Base-by-base conservation (phyloP, 1,140 invertebrate genomes). In the Luehdorfia chinensis region DNA sequence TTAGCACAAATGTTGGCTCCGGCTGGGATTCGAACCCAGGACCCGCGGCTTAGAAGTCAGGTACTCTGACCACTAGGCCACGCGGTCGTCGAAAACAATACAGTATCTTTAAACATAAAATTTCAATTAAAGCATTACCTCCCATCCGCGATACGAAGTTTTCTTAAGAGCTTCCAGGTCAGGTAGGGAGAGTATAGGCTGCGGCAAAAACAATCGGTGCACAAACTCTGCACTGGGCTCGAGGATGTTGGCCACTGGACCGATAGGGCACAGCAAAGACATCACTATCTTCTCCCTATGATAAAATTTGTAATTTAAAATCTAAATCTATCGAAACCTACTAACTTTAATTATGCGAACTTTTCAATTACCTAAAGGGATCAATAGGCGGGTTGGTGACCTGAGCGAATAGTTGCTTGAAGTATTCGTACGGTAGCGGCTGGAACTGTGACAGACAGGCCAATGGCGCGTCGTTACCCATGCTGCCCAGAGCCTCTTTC, bases 381-480 rank as follows among this genome's bases (percentile, higher is more conserved):
- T 99, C 98, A 58, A 99, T 99, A 2, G 98, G 98, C n/a, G 98
- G 98, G 89, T 99, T 99, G 52, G 98, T 99, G 31, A 99, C 98
- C 90, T 99, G 98, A 14, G 98, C 98, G 88, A 99, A 99, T n/a
- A 99, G 88, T 83, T 99, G 98, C 77, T 99, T 99, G 87, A 99
- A 99, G 79, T 99, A 99, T 59, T 97, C 96, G 81, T 98, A 99
- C 0, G 96, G 89, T 32, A 98, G 86, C 1, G 98, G 98, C 73
- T 97, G 96, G 87, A 97, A 99, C 62, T 93, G 88, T 2, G 98
- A 99, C 4, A 99, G 89, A 72, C 98, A 99, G 4, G 98, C 98
- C 47, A 99, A 83, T 0, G 98, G 98, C 0, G 96, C 95, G 88
- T 99, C 98, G 80, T 99, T 99, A 30, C 98, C 98, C 98, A 99